Percentiles rank a stretch among this genome's conserved stretches.
phyloP scores from a whole-genome alignment of 2,888 invertebrate genomes.

The Atrina japonica region DNA sequence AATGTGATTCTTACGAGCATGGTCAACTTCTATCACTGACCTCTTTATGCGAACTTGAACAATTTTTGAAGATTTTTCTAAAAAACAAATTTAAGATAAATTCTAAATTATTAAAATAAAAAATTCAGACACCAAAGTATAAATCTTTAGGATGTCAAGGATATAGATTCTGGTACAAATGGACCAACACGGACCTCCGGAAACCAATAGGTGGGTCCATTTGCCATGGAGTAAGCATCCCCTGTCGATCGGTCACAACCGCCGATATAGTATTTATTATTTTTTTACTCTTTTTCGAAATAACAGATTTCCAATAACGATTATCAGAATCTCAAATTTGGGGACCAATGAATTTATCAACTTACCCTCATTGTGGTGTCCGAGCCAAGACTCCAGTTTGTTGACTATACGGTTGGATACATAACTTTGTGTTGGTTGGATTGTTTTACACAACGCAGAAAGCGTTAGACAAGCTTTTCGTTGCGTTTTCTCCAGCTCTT shows the following conservation, averaged over 20 bases:
- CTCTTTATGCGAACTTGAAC: slow-evolving; percentile 39
- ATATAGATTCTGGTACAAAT: too few relatives aligned
- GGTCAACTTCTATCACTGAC: slow-evolving; percentile 38
- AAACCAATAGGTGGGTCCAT: too few relatives aligned
- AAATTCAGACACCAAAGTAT: too few relatives aligned
- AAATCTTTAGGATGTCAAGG: too few relatives aligned
- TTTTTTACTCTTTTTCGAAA: too few relatives aligned
- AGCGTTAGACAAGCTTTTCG: slow-evolving; percentile 61
- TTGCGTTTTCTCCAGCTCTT: slow-evolving; percentile 32
- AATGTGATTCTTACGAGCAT: slow-evolving; percentile 49
- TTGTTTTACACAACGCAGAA: slow-evolving; percentile 55
- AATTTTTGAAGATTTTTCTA: slow-evolving; percentile 14
- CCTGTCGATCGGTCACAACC: too few relatives aligned
- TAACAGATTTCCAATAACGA: neutral
- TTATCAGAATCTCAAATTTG: neutral
- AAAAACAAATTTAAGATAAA: neutral
- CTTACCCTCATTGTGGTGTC: slow-evolving; percentile 43
- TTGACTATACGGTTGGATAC: slow-evolving; percentile 53
- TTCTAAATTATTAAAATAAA: neutral
- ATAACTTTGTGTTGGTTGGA: slow-evolving; percentile 42
- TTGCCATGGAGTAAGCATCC: too few relatives aligned
- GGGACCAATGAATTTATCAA: neutral
- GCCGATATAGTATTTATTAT: too few relatives aligned
- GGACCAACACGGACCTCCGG: too few relatives aligned
- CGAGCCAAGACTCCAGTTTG: slow-evolving; percentile 55